A percentile compares a stretch with the other conserved stretches of the same genome.
phyloP scores from a whole-genome alignment of 2,113 vertebrate genomes.

The Rhegmatorhina hoffmannsi region DNA sequence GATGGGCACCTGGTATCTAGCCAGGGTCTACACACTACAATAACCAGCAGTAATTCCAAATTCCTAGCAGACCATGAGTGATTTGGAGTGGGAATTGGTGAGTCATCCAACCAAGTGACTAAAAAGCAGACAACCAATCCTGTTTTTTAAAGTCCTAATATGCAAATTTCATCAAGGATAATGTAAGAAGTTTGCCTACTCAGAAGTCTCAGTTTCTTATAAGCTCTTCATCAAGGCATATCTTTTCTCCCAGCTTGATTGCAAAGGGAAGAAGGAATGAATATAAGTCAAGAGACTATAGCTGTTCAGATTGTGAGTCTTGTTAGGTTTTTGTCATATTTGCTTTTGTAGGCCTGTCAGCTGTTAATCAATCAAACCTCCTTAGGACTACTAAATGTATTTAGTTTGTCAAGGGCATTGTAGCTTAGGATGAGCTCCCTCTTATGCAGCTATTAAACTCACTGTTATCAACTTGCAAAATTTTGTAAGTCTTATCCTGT shows the following conservation, averaged over 20 bases:
- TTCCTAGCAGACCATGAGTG: not conserved
- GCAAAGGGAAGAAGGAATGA: not conserved
- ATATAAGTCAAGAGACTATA: not conserved
- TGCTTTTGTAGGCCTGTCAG: not conserved
- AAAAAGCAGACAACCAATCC: not conserved
- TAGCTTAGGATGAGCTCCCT: not conserved
- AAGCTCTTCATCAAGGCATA: not conserved
- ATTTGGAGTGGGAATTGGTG: not conserved
- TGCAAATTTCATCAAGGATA: not conserved
- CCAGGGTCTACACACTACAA: not conserved
- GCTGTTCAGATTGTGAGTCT: not conserved
- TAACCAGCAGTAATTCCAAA: not conserved
- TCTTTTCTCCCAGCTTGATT: not conserved
- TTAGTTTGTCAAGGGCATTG: constrained; percentile 15
- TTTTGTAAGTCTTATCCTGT: not conserved
- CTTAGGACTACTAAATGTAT: not conserved
- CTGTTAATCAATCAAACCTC: not conserved
- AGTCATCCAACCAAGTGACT: not conserved
- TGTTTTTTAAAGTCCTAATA: not conserved
- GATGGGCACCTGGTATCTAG: not conserved
- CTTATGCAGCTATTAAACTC: not conserved
- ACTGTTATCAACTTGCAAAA: not conserved
- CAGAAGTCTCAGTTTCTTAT: not conserved
- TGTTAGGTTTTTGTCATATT: constrained; percentile 1
- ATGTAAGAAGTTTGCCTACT: not conserved